These are phyloP conservation scores for Bombus confusus DNA, from an alignment of 1,140 invertebrate species.

Conservation along the genomic window DNA sequence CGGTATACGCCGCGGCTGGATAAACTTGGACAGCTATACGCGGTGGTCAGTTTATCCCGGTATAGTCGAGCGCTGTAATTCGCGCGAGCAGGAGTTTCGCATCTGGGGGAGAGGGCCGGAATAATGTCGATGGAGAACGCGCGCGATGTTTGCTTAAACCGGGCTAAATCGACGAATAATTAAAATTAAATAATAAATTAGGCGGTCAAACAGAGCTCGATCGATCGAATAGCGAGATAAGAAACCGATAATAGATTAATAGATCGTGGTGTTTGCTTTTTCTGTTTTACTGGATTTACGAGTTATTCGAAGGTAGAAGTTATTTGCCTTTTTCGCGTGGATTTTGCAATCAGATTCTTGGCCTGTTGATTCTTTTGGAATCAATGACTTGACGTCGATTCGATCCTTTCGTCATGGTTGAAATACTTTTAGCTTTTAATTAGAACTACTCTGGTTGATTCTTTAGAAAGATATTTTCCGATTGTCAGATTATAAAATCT, in stretches of 20 bases:
- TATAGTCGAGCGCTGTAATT: slow-evolving; percentile 13
- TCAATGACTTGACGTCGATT: too few relatives aligned
- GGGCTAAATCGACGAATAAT: neutral
- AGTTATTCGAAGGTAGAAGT: too few relatives aligned
- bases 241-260: neutral
- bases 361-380: too few relatives aligned
- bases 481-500: neutral
- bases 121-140: neutral
- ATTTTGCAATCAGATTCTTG: too few relatives aligned
- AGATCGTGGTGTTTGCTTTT: neutral
- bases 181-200: slow-evolving; percentile 9
- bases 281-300: too few relatives aligned
- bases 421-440: too few relatives aligned
- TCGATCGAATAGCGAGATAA: neutral
- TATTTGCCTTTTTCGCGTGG: too few relatives aligned
- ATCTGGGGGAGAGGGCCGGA: neutral
- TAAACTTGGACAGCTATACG: slow-evolving; percentile 65
- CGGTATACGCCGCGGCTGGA: slow-evolving; percentile 62
- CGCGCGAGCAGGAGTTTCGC: slow-evolving; percentile 15
- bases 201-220: neutral
- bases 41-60: slow-evolving; percentile 45
- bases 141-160: neutral
- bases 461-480: neutral
- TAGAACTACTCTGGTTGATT: neutral
- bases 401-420: too few relatives aligned